phyloP scores from a whole-genome alignment of 2,888 invertebrate genomes.

The Brachylomia viminalis region DNA sequence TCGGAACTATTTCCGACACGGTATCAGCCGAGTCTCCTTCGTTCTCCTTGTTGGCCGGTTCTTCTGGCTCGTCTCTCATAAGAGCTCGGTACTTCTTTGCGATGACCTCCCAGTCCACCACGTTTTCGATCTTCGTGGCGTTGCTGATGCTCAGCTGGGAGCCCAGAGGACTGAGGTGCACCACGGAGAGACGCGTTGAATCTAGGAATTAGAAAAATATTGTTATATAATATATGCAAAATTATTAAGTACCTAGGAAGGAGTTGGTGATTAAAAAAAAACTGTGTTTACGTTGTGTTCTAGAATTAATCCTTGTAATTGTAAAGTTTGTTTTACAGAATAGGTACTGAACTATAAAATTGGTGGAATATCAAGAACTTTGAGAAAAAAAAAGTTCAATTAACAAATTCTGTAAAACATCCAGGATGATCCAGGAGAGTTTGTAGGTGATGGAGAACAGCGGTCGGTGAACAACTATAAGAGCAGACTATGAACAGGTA shows the following conservation, averaged over 20 bases:
- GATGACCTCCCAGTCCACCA: constrained; percentile 97
- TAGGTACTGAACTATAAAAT: background rate
- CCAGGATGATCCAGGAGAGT: no score
- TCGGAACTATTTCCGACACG: constrained; percentile 84
- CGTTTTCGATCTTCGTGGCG: constrained; percentile 95
- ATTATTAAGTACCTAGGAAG: no score
- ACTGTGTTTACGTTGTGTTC: background rate
- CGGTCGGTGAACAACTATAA: no score
- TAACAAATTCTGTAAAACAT: no score
- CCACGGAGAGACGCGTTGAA: constrained; percentile 94
- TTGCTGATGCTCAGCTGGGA: constrained; percentile 96
- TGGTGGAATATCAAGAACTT: background rate
- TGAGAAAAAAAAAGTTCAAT: background rate
- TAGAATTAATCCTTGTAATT: background rate
- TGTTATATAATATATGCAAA: background rate
- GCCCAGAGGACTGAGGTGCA: constrained; percentile 95
- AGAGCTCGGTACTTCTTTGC: constrained; percentile 96
- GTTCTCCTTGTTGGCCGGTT: constrained; percentile 80
- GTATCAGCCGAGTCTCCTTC: constrained; percentile 86
- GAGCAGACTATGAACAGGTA: background rate
- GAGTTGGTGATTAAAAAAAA: background rate
- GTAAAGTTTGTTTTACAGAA: background rate
- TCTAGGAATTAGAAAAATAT: constrained; percentile 82
- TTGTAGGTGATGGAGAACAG: background rate
- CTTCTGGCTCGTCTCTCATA: constrained; percentile 87